Percentiles rank a stretch among this genome's conserved stretches.
phyloP scores from a whole-genome alignment of 2,113 vertebrate species.

The Brienomyrus brachyistius region DNA sequence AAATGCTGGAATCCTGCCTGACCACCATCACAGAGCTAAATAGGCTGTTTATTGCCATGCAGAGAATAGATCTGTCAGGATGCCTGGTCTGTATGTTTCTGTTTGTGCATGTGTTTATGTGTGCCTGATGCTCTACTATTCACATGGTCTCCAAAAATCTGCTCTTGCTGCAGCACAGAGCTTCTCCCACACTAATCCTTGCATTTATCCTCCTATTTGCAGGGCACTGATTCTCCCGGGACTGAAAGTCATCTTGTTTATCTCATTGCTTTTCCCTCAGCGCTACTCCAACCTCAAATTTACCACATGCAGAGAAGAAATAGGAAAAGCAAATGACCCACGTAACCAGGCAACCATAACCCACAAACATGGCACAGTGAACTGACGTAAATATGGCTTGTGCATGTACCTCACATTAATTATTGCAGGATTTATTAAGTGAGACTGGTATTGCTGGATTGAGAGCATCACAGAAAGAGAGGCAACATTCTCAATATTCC shows the following conservation, averaged over 20 bases:
- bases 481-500: neutral
- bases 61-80: neutral
- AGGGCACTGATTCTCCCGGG: neutral
- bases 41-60: neutral
- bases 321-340: slow-evolving; percentile 6
- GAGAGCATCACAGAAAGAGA: neutral
- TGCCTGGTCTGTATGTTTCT: neutral
- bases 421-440: neutral
- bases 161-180: neutral
- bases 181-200: neutral
- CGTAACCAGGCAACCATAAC: slow-evolving; percentile 10
- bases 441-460: neutral
- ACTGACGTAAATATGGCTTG: slow-evolving; percentile 23
- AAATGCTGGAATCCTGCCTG: neutral
- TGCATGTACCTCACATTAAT: neutral
- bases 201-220: neutral
- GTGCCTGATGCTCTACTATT: neutral
- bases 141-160: slow-evolving; percentile 25
- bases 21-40: neutral
- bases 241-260: slow-evolving; percentile 15
- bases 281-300: slow-evolving; percentile 1
- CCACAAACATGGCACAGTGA: neutral
- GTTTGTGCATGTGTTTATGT: neutral
- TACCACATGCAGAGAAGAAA: slow-evolving; percentile 1
- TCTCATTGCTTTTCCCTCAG: slow-evolving; percentile 12